Base-by-base conservation (phyloP, 35 echinoderm and acorn worm species). In the Chiridota heheva region DNA sequence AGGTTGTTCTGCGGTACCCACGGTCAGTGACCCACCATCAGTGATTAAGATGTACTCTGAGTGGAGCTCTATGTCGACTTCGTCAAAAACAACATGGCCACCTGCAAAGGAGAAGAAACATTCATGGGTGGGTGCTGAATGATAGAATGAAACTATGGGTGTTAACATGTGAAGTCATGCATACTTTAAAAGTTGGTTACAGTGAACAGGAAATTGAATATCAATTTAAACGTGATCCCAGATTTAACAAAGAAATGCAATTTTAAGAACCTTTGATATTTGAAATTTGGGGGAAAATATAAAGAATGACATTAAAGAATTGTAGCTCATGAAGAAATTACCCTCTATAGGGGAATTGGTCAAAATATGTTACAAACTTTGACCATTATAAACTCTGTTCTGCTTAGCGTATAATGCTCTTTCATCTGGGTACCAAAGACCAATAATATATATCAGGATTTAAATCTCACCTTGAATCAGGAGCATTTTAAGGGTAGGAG, bases 391-490 rank as follows among this genome's bases (percentile, higher is more conserved):
- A 33, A 0, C 31, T 13, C 63, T 1, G n/a, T n/a, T n/a, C n/a
- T n/a, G n/a, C n/a, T n/a, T n/a, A n/a, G n/a, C n/a, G n/a, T n/a
- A n/a, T n/a, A n/a, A n/a, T n/a, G n/a, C n/a, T n/a, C n/a, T n/a
- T n/a, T n/a, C n/a, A n/a, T n/a, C n/a, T n/a, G n/a, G n/a, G n/a
- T n/a, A n/a, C n/a, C n/a, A n/a, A n/a, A n/a, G n/a, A n/a, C n/a
- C n/a, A n/a, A n/a, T n/a, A n/a, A n/a, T n/a, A n/a, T n/a, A n/a
- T n/a, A n/a, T n/a, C 24, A 77, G 82, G 40, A 86, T 68, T 0
- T 55, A 20, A 26, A 59, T 42, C 88, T 40, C 33, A 97, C 93
- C 93, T 87, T 87, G 67, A 5, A 97, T 86, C 8, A 97, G 73
- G 27, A 91, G 71, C 33, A 97, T 59, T 42, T 60, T 78, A 1